Evolutionary conservation across 2,888 invertebrate genomes (phyloP), one percentile per base, ranked within the genome.

Genomic region (Lordiphosa fenestrarum): DNA sequence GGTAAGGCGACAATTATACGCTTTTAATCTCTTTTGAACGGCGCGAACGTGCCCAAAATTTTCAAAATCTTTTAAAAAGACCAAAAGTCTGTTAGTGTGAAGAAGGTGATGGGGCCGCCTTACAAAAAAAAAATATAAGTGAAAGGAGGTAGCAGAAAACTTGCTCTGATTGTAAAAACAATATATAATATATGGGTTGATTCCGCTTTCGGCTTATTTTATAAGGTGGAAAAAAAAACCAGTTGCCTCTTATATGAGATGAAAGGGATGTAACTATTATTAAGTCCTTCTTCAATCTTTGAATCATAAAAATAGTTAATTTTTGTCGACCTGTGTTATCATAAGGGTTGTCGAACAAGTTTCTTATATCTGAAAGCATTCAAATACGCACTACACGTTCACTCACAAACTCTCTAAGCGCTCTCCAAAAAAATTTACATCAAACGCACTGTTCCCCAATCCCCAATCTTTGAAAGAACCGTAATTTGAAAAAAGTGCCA

Each of bases 1-100:
- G 75, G 72, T 74, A 81, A 84, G 85, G 85, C 80, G 80, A 81
- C 84, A 81, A 81, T 81, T 81, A 81, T 85, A 85, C 85, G 80
- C 80, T 81, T 81, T 81, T 81, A 81, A 81, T 81, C 85, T 81
- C 80, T 81, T 81, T 85, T 81, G 80, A 81, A 81, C 84, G 85
- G 85, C 84, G 73, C 71, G 77, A 77, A 81, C 80, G 80, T 81
- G 80, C 80, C 71, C 82, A 85, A 85, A 81, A 81, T 81, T 85
- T 71, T 71, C 64, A 80, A 83, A 83, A 84, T 76, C 76, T 84
- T 70, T 56, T 50, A 47, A 59, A 46, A 58, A 61, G 66, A 58
- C 40, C 50, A 35, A 66, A 58, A 57, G 44, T 25, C 25, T 25
- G 25, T 25, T 7, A 25, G 25, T 50, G 50, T 58, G 66, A 36